Conservation (phyloP, 2,113 vertebrate genomes). For the Equus przewalskii region DNA sequence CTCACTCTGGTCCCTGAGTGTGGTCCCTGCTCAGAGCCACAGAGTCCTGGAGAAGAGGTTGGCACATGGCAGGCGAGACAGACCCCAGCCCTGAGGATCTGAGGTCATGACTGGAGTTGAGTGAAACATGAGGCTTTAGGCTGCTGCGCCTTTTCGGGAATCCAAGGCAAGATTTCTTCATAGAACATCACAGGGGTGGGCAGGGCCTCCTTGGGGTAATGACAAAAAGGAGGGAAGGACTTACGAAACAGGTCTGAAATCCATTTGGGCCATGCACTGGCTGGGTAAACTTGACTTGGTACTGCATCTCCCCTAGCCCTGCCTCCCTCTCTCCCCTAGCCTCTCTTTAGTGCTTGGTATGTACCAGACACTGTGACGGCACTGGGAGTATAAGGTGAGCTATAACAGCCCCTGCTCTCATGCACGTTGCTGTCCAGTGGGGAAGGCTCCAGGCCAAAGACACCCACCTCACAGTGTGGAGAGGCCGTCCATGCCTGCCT, state of each 20-base stretch:
- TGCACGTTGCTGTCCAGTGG: not conserved
- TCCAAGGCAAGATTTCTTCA: not conserved
- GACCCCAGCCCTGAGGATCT: not conserved
- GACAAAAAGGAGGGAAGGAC: not conserved
- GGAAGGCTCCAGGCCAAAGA: not conserved
- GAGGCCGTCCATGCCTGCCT: not conserved
- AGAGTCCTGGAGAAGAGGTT: not conserved
- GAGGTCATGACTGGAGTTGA: not conserved
- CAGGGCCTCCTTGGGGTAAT: not conserved
- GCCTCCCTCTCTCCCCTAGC: too few relatives aligned
- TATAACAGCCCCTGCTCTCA: not conserved
- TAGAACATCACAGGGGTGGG: not conserved
- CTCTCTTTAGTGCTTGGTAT: not conserved
- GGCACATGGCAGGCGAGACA: too few relatives aligned
- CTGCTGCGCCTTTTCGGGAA: too few relatives aligned
- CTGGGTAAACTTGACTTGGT: not conserved
- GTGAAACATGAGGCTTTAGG: not conserved
- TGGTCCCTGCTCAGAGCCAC: not conserved
- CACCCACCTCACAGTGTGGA: fast-evolving
- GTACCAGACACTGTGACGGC: not conserved
- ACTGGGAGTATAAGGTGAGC: too few relatives aligned
- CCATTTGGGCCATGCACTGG: fast-evolving
- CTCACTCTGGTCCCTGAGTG: not conserved
- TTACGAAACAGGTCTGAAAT: not conserved
- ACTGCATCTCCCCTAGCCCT: not conserved